Percentiles rank a stretch among this genome's conserved stretches.
These are phyloP conservation scores for Nephrotoma appendiculata DNA, from an alignment of 2,888 invertebrate species.

Conservation along the genomic window DNA sequence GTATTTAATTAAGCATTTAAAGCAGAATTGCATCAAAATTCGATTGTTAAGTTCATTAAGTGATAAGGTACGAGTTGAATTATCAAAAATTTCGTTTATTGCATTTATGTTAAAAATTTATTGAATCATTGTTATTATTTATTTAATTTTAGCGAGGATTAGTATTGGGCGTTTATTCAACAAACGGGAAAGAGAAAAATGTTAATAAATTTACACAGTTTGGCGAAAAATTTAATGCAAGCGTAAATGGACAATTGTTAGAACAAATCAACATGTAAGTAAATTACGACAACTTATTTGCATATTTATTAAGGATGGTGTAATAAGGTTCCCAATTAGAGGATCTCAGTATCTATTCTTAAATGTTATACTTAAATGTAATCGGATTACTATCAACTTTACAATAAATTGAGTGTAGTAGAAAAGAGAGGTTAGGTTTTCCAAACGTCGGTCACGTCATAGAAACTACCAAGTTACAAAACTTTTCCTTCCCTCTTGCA, in stretches of 20 bases:
- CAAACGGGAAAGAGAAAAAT: background rate
- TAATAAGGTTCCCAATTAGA: background rate
- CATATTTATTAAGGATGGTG: background rate
- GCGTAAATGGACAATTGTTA: background rate
- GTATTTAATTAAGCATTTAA: background rate
- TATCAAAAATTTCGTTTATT: background rate
- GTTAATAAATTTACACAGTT: slow-evolving; percentile 2
- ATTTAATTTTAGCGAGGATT: slow-evolving; percentile 4
- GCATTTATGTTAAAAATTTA: background rate
- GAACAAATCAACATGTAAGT: slow-evolving; percentile 7
- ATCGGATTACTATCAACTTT: background rate
- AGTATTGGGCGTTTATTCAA: slow-evolving; percentile 2
- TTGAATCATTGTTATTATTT: background rate
- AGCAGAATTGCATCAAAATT: background rate
- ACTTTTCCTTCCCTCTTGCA: background rate
- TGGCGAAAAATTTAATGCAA: slow-evolving; percentile 2
- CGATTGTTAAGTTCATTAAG: background rate
- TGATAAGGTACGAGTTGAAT: background rate
- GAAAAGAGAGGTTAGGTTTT: background rate
- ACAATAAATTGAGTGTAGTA: background rate
- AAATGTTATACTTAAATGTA: background rate
- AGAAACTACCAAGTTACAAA: background rate
- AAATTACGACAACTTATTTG: background rate
- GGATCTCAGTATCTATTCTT: background rate
- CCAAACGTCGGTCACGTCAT: background rate